Evolutionary conservation across 64 coral and sea anemone genomes (phyloP), one percentile per base, ranked within the genome.

Genomic region (Exaiptasia diaphana): DNA sequence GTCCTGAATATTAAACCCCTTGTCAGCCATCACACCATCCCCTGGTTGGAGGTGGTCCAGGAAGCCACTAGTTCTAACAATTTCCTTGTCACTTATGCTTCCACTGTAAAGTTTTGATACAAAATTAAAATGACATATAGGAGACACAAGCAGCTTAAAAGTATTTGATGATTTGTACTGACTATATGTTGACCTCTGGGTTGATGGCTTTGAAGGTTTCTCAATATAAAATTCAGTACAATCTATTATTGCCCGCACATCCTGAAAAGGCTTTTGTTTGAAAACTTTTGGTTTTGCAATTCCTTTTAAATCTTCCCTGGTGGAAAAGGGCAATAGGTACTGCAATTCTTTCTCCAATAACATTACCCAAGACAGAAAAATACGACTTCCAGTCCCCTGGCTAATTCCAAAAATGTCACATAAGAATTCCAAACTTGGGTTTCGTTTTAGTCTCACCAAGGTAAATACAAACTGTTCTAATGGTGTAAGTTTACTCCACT

Each of bases 181-280:
- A 65, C 77, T 81, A 18, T 34, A 81, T 12, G 77, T 81, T 33
- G 77, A 64, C 56, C 56, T 91, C 73, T 91, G 76, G 77, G 67
- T 89, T 36, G 86, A 89, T 60, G 75, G 75, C 54, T 80, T 80
- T 20, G 38, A 71, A 62, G 86, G 86, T 71, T 80, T 88, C 73
- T 80, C 76, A 88, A 88, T 41, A 88, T 80, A 80, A 67, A 80
- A 84, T 84, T 90, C 50, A 50, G 79, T 82, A 35, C 79, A 70
- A 82, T 70, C 73, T 90, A 90, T 84, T 77, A 90, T 78, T 77
- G 71, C 88, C 78, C 88, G 59, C 27, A 90, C 28, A 90, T 90
- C 78, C 32, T 57, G 68, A 33, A 90, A 64, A 31, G 29, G 34
- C 27, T 75, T 75, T 45, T 78, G 56, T 78, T 42, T 60, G n/a